Evolutionary conservation across 2,888 invertebrate species (phyloP), one percentile per base, ranked within the genome.

Genomic region (Polydrusus tereticollis): DNA sequence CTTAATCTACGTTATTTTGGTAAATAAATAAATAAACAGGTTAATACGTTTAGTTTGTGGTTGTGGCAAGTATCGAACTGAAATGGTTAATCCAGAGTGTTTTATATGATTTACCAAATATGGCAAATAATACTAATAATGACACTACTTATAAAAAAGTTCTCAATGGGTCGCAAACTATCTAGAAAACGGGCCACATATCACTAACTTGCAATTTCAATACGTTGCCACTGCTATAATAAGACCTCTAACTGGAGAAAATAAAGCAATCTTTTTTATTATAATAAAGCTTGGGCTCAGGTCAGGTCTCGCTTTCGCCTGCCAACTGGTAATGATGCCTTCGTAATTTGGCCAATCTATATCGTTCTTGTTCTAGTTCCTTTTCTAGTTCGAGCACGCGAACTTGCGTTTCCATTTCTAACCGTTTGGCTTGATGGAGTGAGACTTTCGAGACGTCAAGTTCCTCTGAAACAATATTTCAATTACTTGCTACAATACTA

Each of bases 321-420:
- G 92, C 94, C 80, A 95, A 88, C 81, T 94, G 93, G 87, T 99
- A 99, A 87, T 99, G 98, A 77, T 95, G 92, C 82, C 94, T 93
- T 73, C 99, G 89, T 70, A 99, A 89, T 71, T 96, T 93, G 23
- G 96, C 91, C 77, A 99, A 88, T 76, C 92, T 89, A 76, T 92
- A 88, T 75, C 99, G 89, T 87, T 99, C 98, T 77, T 93, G 93
- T 83, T 96, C 95, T 76, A 99, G 87, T 66, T 94, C 93, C 76
- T 93, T 93, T 85, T 99, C 98, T 78, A 98, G 87, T 86, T 98
- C 97, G 77, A 99, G 87, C 71, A 98, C 94, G 81, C 94, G 91
- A 47, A 98, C 97, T 86, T 98, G 98, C 77, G 96, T 93, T 86
- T 99, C 98, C 96, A 99, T 98, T 88, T 99, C 99, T 79, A 96